Evolutionary conservation across 2,797 vertebrate genomes (phyloP).

Genomic region (Sebastolobus alascanus): DNA sequence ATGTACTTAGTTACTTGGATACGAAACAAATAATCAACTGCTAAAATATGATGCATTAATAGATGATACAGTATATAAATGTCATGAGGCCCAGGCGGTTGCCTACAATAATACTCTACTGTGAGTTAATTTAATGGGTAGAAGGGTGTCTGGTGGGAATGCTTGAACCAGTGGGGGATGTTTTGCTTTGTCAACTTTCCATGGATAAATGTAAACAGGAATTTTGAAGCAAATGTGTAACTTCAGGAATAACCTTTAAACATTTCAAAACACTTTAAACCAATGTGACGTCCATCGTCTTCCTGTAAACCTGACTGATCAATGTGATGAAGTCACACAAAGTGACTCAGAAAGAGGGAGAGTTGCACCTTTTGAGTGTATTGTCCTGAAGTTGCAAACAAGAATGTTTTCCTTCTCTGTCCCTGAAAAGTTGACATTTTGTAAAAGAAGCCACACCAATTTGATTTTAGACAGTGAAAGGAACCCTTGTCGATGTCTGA

Average conservation of each 20-base stretch:
- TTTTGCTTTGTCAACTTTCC: neutral
- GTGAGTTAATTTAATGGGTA: neutral
- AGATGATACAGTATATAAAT: neutral
- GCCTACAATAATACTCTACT: neutral
- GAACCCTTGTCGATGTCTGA: slow-evolving; percentile 5
- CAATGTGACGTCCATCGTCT: neutral
- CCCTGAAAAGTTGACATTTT: neutral
- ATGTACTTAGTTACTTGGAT: neutral
- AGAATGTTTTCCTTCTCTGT: neutral
- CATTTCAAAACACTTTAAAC: neutral
- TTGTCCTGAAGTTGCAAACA: neutral
- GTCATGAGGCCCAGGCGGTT: neutral
- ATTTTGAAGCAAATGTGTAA: neutral
- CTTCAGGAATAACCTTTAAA: slow-evolving; percentile 2
- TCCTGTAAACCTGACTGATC: slow-evolving; percentile 9
- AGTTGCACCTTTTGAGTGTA: neutral
- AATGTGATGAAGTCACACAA: neutral
- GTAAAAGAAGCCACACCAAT: slow-evolving; percentile 3
- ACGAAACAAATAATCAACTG: neutral
- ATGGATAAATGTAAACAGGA: neutral
- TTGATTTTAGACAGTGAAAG: slow-evolving; percentile 15
- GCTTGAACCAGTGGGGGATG: neutral
- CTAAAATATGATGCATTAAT: neutral
- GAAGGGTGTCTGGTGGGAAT: neutral
- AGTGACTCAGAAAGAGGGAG: neutral